Evolutionary conservation across 2,797 vertebrate species (phyloP), one percentile per base, ranked within the genome.

Genomic region (Falco columbarius): DNA sequence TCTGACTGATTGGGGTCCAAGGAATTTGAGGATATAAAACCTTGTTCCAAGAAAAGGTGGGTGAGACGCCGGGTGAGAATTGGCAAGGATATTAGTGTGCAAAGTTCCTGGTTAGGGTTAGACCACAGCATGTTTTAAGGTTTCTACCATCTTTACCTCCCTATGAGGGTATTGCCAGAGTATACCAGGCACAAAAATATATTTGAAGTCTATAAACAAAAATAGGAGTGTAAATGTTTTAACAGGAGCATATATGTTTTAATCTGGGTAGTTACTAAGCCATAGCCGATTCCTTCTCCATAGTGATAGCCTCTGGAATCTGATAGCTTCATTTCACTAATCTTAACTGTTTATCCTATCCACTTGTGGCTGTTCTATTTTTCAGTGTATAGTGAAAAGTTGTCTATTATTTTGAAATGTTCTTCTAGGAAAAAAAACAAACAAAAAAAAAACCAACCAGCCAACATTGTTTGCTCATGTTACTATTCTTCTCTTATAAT

Each of bases 1-100:
- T 61, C 66, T 89, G 68, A 68, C 66, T 97, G 91, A 92, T 49
- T 62, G 52, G 44, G 40, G 58, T 89, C 85, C 70, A 90, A 89
- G 87, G 67, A 94, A 88, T 94, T 1, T 68, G 54, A 92, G 68
- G 36, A 54, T 84, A 72, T 65, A 93, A 85, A 82, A 87, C 32
- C 18, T 90, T 38, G 1, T 92, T 86, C 86, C 72, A 91, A 82
- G 87, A 55, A 81, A 77, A 88, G 82, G 63, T 74, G 62, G 74
- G 66, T 54, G 75, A 94, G 61, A 77, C 61, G 51, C 21, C 0
- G 5, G 54, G 32, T 76, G 47, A 72, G 68, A 89, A 55, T 10
- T 95, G 86, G 82, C 90, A 88, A 74, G 72, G 47, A 85, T 82
- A 38, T 91, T 26, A 3, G 9, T 15, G 52, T 1, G 3, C 19